A percentile compares a stretch with the other conserved stretches of the same genome.
Evolutionary conservation across 2,113 vertebrate genomes (phyloP).

Genomic region (Cebus imitator): DNA sequence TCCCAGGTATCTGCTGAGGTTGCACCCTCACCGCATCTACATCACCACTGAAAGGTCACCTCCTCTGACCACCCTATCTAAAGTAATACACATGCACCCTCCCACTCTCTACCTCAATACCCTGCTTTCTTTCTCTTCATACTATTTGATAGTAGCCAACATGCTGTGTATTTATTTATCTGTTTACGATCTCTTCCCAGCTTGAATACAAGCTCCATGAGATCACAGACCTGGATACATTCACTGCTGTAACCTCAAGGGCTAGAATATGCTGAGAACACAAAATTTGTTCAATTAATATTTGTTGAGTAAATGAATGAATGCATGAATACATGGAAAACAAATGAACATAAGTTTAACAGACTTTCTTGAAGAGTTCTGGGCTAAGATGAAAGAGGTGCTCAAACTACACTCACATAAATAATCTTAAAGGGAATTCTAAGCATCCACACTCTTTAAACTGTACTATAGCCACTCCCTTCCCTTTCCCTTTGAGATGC

Average conservation of each 20-base stretch:
- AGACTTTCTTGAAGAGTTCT: not conserved
- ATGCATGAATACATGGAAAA: not conserved
- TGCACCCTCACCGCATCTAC: not conserved
- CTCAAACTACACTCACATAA: not conserved
- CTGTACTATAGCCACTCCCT: not conserved
- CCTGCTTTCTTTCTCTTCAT: not conserved
- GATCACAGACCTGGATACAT: not conserved
- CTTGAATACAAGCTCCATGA: not conserved
- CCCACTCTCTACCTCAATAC: not conserved
- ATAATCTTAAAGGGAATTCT: not conserved
- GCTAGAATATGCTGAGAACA: not conserved
- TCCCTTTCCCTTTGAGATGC: not conserved
- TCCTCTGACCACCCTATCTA: not conserved
- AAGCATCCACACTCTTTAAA: not conserved
- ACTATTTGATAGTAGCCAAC: not conserved
- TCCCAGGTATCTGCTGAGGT: not conserved
- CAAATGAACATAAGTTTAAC: not conserved
- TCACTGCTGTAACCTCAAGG: not conserved
- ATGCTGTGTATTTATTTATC: not conserved
- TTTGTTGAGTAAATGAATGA: not conserved
- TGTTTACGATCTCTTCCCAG: not conserved
- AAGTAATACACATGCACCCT: not conserved
- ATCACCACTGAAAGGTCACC: not conserved
- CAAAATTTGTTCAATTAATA: not conserved
- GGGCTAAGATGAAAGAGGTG: not conserved